Evolutionary conservation across 2,888 invertebrate genomes (phyloP), one percentile per base, ranked within the genome.

Genomic region (Zelleria hepariella): DNA sequence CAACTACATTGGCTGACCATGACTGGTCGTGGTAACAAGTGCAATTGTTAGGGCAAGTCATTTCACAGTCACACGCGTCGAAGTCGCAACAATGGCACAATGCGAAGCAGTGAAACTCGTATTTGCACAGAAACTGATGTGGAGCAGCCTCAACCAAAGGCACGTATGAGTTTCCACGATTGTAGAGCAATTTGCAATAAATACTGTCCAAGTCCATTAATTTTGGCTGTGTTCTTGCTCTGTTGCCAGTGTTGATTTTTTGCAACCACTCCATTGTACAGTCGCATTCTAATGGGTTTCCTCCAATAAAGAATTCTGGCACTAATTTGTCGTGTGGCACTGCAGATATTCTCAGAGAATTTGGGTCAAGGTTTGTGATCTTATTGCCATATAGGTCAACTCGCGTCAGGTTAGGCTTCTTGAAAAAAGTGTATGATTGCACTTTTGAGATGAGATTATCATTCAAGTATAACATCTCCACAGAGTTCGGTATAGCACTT

Each of bases 241-340:
- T 91, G 74, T 93, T 93, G 67, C 92, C 92, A 65, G 91, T 90
- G 78, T 95, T 95, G 67, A 94, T 93, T 79, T 94, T 92, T 82
- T 95, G 95, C 67, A 96, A 80, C 96, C 96, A 97, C 75, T 95
- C 95, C 95, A 96, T 95, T 62, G 94, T 94, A 76, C 96, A 96
- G 80, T 96, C 95, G 83, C 97, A 97, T 71, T 94, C 92, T 74
- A 95, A 93, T 60, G 96, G 95, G 83, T 97, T 97, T 65, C 94
- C 94, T 56, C 94, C 95, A 63, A 96, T 93, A 75, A 94, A 94
- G 78, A 96, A 95, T 80, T 95, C 94, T 5, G 95, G 94, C 61
- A 95, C 90, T 24, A 92, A 89, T 77, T 92, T 93, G 62, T 93
- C 93, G 63, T 91, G 88, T 32, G 94, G 93, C 57, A 94, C 94